Evolutionary conservation across 2,797 vertebrate genomes (phyloP).

Genomic region (Adelosebastes latens): DNA sequence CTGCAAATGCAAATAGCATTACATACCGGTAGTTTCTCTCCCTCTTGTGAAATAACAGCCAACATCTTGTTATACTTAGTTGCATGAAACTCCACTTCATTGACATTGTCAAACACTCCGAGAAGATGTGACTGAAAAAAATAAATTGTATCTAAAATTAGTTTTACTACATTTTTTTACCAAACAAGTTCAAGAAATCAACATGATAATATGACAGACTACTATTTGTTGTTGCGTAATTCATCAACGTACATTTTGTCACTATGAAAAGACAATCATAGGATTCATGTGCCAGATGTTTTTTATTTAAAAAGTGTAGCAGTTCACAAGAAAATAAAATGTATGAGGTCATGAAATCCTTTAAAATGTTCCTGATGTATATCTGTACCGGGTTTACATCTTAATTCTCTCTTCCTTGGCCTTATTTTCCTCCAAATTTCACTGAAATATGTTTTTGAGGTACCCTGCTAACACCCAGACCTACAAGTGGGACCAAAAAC

Average conservation of each 20-base stretch:
- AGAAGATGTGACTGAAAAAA: slow-evolving; percentile 84
- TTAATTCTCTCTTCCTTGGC: no score
- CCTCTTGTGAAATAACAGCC: slow-evolving; percentile 86
- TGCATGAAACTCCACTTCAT: slow-evolving; percentile 83
- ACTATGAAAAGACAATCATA: background rate
- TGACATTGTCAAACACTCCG: slow-evolving; percentile 88
- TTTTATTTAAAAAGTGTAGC: background rate
- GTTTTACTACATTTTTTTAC: background rate
- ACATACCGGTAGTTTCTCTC: slow-evolving; percentile 81
- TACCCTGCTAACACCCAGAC: background rate
- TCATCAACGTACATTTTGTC: background rate
- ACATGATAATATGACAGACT: background rate
- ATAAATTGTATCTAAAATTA: background rate
- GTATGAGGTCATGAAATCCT: background rate
- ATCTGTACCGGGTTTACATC: no score
- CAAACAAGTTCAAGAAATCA: background rate
- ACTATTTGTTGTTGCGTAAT: background rate
- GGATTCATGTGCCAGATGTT: background rate
- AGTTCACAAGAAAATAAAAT: background rate
- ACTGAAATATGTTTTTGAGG: background rate
- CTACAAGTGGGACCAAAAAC: background rate
- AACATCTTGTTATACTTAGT: slow-evolving; percentile 86
- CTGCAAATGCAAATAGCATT: background rate
- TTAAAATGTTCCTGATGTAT: no score
- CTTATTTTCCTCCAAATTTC: no score